A percentile compares a stretch with the other conserved stretches of the same genome.
Evolutionary conservation across 2,113 vertebrate species (phyloP).

Genomic region (Blennius ocellaris): DNA sequence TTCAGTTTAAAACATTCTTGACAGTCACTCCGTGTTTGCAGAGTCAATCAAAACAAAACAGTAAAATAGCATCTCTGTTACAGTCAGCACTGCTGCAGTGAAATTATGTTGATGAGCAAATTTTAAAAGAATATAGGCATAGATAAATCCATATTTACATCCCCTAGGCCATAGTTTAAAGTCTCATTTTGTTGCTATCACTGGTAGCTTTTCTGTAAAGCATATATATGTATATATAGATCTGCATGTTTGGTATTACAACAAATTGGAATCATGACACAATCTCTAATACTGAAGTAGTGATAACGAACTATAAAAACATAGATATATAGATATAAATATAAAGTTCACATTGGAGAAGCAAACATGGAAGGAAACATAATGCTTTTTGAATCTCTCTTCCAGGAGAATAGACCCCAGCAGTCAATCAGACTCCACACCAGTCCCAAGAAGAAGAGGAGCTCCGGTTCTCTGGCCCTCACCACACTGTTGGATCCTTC

Average conservation of each 20-base stretch:
- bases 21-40: background rate
- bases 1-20: background rate
- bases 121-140: slow-evolving; percentile 13
- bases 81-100: slow-evolving; percentile 54
- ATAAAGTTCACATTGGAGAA: slow-evolving; percentile 27
- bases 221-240: slow-evolving; percentile 16
- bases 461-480: slow-evolving; percentile 69
- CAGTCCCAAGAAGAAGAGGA: slow-evolving; percentile 39
- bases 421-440: slow-evolving; percentile 35
- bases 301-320: background rate
- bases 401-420: slow-evolving; percentile 44
- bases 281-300: slow-evolving; percentile 39
- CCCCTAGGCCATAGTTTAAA: slow-evolving; percentile 21
- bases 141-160: slow-evolving; percentile 47
- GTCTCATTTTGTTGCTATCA: slow-evolving; percentile 10
- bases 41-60: background rate
- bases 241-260: background rate
- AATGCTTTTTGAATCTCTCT: slow-evolving; percentile 30
- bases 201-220: slow-evolving; percentile 17
- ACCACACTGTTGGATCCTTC: slow-evolving; percentile 81
- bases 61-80: background rate
- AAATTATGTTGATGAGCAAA: slow-evolving; percentile 39
- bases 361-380: slow-evolving; percentile 51
- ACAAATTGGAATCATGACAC: background rate
- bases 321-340: background rate